These are phyloP conservation scores for Seira sanloemensis DNA, from an alignment of 2,888 invertebrate genomes.

Conservation along the genomic window DNA sequence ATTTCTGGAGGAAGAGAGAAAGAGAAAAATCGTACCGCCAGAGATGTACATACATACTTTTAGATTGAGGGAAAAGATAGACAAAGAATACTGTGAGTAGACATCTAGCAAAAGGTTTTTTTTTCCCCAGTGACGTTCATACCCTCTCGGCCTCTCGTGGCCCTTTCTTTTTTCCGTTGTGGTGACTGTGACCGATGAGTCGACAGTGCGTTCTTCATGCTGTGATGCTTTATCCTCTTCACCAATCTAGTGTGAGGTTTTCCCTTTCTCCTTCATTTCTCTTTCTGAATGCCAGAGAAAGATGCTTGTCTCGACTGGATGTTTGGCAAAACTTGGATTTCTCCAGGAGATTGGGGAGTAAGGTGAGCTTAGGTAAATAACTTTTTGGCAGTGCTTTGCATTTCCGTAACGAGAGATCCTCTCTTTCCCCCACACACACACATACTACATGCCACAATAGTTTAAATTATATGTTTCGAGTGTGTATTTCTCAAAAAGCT, in stretches of 20 bases:
- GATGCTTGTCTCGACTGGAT: not conserved
- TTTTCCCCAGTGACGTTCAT: not conserved
- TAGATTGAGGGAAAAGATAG: too few species aligned
- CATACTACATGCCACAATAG: not conserved
- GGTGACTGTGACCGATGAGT: constrained; percentile 17
- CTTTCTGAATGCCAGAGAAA: constrained; percentile 9
- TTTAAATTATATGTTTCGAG: too few species aligned
- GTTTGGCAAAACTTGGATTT: not conserved
- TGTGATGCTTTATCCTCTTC: not conserved
- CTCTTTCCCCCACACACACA: too few species aligned
- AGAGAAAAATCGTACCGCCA: too few species aligned
- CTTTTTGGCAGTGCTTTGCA: not conserved
- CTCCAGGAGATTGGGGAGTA: not conserved
- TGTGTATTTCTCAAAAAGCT: too few species aligned
- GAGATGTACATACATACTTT: too few species aligned
- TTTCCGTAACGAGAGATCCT: too few species aligned
- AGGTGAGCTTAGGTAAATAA: constrained; percentile 4
- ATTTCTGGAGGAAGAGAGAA: not conserved
- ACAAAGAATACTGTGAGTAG: too few species aligned
- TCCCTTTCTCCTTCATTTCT: not conserved
- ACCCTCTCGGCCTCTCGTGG: too few species aligned
- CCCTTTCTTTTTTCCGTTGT: not conserved
- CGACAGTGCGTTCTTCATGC: not conserved
- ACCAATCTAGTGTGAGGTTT: not conserved
- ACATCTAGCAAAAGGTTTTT: too few species aligned